These are phyloP conservation scores for Archaeoteleia sp. DNA, from an alignment of 2,888 invertebrate species.

Conservation along the genomic window DNA sequence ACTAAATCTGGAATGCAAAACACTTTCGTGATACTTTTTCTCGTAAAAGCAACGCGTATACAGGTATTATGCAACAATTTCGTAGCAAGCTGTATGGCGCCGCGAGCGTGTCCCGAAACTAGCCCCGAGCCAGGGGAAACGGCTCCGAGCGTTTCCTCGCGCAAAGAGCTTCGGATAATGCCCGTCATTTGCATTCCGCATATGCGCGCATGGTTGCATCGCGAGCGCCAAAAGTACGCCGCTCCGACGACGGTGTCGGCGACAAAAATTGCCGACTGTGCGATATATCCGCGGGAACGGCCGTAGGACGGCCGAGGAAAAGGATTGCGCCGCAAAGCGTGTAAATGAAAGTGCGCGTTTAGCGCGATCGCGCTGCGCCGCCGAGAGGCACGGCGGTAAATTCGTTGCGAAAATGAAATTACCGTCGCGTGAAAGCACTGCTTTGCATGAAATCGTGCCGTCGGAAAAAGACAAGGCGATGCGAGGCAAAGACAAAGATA, in stretches of 20 bases:
- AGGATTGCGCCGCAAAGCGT: constrained; percentile 45
- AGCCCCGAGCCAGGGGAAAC: constrained; percentile 31
- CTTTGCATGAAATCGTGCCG: constrained; percentile 64
- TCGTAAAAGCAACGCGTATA: background rate
- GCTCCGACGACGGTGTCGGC: constrained; percentile 1
- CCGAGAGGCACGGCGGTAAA: constrained; percentile 54
- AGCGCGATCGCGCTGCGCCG: constrained; percentile 41
- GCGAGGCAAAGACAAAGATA: constrained; percentile 14
- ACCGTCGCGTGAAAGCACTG: constrained; percentile 67
- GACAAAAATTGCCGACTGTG: constrained; percentile 16
- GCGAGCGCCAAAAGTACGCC: background rate
- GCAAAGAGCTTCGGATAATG: constrained; percentile 27
- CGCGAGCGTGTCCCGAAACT: constrained; percentile 17
- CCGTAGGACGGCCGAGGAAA: constrained; percentile 2
- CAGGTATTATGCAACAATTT: constrained; percentile 1
- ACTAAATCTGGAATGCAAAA: constrained; percentile 9
- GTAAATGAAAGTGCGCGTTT: constrained; percentile 60
- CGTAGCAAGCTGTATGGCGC: background rate
- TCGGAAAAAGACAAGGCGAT: constrained; percentile 26
- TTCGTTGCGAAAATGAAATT: constrained; percentile 68
- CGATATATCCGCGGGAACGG: background rate
- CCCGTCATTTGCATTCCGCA: constrained; percentile 31
- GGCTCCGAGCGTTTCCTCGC: constrained; percentile 23
- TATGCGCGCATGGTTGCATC: constrained; percentile 3
- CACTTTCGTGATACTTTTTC: constrained; percentile 3